These are phyloP conservation scores for Camelus dromedarius DNA, from an alignment of 2,113 vertebrate genomes.

Conservation along the genomic window DNA sequence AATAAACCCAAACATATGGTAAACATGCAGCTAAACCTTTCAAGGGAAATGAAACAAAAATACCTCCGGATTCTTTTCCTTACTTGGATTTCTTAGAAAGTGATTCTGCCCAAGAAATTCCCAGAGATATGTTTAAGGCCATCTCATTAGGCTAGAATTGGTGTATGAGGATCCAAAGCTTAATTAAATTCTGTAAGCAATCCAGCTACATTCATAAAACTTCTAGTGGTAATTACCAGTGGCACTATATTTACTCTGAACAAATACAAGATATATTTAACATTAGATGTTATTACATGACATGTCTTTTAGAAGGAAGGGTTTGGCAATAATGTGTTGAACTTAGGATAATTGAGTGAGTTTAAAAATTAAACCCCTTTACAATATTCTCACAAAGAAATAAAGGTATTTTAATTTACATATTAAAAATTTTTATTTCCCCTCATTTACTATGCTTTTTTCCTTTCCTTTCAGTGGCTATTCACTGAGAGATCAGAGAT, in stretches of 20 bases:
- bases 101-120: constrained; percentile 4
- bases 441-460: not conserved
- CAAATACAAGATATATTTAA: not conserved
- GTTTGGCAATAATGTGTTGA: not conserved
- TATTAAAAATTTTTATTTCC: not conserved
- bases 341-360: not conserved
- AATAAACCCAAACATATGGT: not conserved
- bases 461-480: not conserved
- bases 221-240: not conserved
- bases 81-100: not conserved
- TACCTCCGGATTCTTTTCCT: not conserved
- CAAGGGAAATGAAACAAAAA: not conserved
- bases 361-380: constrained; percentile 28
- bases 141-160: not conserved
- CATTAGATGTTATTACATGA: not conserved
- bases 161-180: not conserved
- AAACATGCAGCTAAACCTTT: not conserved
- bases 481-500: not conserved
- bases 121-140: not conserved
- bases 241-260: not conserved
- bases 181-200: constrained; percentile 18
- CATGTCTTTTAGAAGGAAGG: not conserved
- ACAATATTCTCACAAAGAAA: too few relatives aligned
- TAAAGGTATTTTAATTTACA: not conserved
- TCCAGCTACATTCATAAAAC: not conserved